Base-by-base conservation (phyloP, 2,888 invertebrate species). In the Rhamnusium bicolor region DNA sequence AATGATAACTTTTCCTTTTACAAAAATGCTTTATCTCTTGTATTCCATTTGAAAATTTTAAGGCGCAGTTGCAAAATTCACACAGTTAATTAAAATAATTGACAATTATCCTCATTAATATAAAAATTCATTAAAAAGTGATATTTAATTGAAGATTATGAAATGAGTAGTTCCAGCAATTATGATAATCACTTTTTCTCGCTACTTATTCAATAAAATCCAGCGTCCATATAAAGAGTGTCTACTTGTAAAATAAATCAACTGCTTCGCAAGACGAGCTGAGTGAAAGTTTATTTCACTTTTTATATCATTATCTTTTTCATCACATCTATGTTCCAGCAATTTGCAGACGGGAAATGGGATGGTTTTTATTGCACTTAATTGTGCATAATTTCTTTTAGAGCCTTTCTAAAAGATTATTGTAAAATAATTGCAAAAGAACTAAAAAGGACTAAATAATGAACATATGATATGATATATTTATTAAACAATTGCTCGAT, bases 211-310 rank as follows among this genome's bases (percentile, higher is more conserved):
- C 40, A 40, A 40, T 40, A n/a, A 12, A n/a, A 40, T 40, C 40
- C 40, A n/a, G 40, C 40, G 2, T 14, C 40, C 40, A 40, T 40
- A 40, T 40, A 40, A 40, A 40, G 40, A 40, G 2, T n/a, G 40
- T 40, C 40, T 40, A 14, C 56, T 21, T 29, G 21, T 19, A 56
- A 56, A 56, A 56, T n/a, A 56, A 56, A 27, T 56, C 16, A 56
- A 56, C 21, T 10, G 19, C 56, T 54, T 29, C n/a, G 56, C 56
- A 21, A 56, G 56, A 56, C 24, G 29, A 56, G 29, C 56, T n/a
- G n/a, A 40, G 40, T 40, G 40, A 40, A 40, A 40, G 40, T 40
- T 40, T 40, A 40, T 40, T 40, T 40, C 40, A 40, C 40, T 40
- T 40, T 40, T 40, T 40, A 40, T 40, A 40, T 40, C 40, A n/a